Evolutionary conservation across 2,113 vertebrate genomes (phyloP).

Genomic region (Daubentonia madagascariensis): DNA sequence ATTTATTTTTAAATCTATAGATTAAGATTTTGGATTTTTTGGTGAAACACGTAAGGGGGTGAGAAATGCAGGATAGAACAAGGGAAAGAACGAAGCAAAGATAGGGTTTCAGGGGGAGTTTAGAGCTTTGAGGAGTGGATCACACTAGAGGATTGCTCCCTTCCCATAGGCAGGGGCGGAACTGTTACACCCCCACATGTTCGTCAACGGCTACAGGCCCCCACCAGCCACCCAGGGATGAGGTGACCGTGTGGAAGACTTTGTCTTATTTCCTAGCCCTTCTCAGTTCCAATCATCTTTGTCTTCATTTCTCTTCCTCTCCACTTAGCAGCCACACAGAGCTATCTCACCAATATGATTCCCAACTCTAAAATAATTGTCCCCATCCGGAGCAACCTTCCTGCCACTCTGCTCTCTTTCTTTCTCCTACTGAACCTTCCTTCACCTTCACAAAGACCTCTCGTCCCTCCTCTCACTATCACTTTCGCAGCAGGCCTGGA

Average conservation of each 20-base stretch:
- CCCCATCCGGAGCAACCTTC: neutral
- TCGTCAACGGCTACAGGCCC: neutral
- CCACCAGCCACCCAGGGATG: neutral
- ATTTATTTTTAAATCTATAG: neutral
- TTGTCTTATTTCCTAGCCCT: neutral
- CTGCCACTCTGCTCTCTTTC: neutral
- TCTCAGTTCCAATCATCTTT: neutral
- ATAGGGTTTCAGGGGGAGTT: neutral
- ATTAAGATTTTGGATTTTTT: slow-evolving; percentile 34
- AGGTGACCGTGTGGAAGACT: neutral
- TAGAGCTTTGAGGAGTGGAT: neutral
- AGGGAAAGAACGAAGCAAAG: neutral
- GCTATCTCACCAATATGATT: neutral
- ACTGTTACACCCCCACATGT: neutral
- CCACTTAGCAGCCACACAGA: neutral
- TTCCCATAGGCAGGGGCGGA: neutral
- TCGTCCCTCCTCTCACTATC: neutral
- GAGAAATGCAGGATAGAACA: neutral
- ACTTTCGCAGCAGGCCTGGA: neutral
- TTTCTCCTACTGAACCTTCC: neutral
- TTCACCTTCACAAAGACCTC: slow-evolving; percentile 13
- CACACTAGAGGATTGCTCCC: neutral
- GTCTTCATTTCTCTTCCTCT: neutral
- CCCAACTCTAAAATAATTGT: neutral
- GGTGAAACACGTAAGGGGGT: neutral